These are phyloP conservation scores for Hipposideros armiger DNA, from an alignment of 2,113 vertebrate species.

Conservation along the genomic window DNA sequence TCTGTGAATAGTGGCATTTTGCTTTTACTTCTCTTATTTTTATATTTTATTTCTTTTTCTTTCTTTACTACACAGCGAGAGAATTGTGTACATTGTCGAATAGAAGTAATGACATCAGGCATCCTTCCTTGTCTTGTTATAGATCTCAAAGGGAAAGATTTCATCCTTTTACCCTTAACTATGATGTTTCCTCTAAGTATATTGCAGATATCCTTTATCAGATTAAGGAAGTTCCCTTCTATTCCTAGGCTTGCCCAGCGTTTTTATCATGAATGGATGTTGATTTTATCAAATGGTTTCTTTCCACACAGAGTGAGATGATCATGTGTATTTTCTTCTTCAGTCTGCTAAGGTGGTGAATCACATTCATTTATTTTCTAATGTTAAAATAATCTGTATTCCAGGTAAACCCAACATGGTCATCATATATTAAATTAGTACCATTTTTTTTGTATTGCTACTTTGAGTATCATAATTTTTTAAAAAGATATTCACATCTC, in stretches of 20 bases:
- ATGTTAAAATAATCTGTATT: conserved; percentile 50
- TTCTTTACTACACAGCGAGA: not conserved
- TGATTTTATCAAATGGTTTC: not conserved
- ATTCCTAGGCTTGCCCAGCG: conserved; percentile 46
- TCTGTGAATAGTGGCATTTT: not conserved
- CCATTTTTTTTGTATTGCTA: conserved; percentile 12
- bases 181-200: conserved; percentile 26
- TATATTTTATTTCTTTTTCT: not conserved
- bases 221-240: conserved; percentile 60
- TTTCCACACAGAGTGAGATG: not conserved
- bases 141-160: conserved; percentile 57
- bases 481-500: not conserved
- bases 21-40: conserved; percentile 8
- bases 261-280: conserved; percentile 43
- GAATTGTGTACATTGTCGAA: not conserved
- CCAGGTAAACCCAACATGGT: not conserved
- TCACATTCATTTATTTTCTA: conserved; percentile 51
- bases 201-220: conserved; percentile 46
- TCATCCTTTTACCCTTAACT: conserved; percentile 11
- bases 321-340: conserved; percentile 14
- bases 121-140: conserved; percentile 2
- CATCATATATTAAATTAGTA: not conserved
- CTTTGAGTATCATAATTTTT: not conserved
- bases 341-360: not conserved
- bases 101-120: not conserved